Evolutionary conservation across 2,888 invertebrate genomes (phyloP).

Genomic region (Bugula neritina): DNA sequence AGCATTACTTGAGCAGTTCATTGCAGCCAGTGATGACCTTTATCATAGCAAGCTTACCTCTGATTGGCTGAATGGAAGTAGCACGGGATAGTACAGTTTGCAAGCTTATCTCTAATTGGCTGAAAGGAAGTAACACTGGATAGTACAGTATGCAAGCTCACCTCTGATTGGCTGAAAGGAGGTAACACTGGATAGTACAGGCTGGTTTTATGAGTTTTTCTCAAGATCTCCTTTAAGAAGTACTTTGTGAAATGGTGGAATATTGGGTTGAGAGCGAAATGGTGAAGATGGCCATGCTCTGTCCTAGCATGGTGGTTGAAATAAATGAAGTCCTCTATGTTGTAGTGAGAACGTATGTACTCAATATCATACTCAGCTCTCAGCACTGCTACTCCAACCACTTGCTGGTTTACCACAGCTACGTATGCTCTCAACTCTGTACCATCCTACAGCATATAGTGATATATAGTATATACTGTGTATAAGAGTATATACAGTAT

Average conservation of each 20-base stretch:
- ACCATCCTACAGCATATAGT: slow-evolving; percentile 47
- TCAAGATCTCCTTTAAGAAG: slow-evolving; percentile 52
- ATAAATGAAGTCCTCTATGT: slow-evolving; percentile 54
- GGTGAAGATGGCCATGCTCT: slow-evolving; percentile 52
- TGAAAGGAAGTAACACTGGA: no score
- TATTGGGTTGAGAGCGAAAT: slow-evolving; percentile 52
- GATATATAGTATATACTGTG: no score
- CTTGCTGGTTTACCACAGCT: slow-evolving; percentile 44
- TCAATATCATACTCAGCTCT: slow-evolving; percentile 48
- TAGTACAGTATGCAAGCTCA: slow-evolving; percentile 33
- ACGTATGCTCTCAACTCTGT: slow-evolving; percentile 50
- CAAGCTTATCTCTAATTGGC: no score
- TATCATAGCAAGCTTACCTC: no score
- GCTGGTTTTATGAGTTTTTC: slow-evolving; percentile 50
- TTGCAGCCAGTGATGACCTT: no score
- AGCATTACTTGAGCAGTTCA: no score
- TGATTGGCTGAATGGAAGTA: no score
- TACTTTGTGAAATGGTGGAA: slow-evolving; percentile 50
- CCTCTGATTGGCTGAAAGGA: slow-evolving; percentile 41
- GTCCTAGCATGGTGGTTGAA: slow-evolving; percentile 51
- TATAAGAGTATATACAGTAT: no score
- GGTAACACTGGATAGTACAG: slow-evolving; percentile 52
- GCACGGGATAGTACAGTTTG: no score
- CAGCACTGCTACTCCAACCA: slow-evolving; percentile 39
- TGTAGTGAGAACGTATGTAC: slow-evolving; percentile 53